Percentiles rank a stretch among this genome's conserved stretches.
These are phyloP conservation scores for Phenganax stokvisi DNA, from an alignment of 92 coral and sea anemone genomes.

Conservation along the genomic window DNA sequence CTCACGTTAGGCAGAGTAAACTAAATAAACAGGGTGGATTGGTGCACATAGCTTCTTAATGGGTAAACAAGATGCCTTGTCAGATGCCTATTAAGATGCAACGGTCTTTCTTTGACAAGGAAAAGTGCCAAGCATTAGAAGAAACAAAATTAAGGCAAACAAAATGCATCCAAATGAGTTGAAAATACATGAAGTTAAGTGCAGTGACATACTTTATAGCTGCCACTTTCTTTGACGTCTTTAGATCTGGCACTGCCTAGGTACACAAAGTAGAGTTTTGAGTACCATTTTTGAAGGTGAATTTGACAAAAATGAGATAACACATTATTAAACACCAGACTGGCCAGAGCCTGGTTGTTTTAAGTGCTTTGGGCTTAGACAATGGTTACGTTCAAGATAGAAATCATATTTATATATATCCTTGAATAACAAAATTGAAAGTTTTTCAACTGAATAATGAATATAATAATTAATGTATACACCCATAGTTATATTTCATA, in stretches of 20 bases:
- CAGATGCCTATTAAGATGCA: too few relatives aligned
- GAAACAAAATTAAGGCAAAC: not conserved
- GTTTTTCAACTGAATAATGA: not conserved
- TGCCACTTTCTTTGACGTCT: slow-evolving; percentile 67
- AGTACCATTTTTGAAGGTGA: too few relatives aligned
- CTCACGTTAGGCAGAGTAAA: too few relatives aligned
- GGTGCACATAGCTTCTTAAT: too few relatives aligned
- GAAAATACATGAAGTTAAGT: not conserved
- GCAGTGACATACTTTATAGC: slow-evolving; percentile 59
- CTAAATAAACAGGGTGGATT: too few relatives aligned
- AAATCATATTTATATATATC: not conserved
- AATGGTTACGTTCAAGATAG: too few relatives aligned
- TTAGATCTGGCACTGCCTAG: slow-evolving; percentile 69
- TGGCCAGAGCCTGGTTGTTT: not conserved
- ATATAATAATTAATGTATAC: not conserved
- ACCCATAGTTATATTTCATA: too few relatives aligned
- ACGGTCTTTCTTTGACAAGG: too few relatives aligned
- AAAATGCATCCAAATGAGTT: not conserved
- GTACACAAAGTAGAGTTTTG: slow-evolving; percentile 15
- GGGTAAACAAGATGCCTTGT: too few relatives aligned
- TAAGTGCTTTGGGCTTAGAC: too few relatives aligned
- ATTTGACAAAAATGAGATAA: not conserved
- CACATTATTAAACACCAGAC: not conserved
- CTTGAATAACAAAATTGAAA: not conserved
- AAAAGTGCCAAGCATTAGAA: too few relatives aligned